Evolutionary conservation across 2,888 invertebrate species (phyloP).

Genomic region (Cylindroiulus punctatus): DNA sequence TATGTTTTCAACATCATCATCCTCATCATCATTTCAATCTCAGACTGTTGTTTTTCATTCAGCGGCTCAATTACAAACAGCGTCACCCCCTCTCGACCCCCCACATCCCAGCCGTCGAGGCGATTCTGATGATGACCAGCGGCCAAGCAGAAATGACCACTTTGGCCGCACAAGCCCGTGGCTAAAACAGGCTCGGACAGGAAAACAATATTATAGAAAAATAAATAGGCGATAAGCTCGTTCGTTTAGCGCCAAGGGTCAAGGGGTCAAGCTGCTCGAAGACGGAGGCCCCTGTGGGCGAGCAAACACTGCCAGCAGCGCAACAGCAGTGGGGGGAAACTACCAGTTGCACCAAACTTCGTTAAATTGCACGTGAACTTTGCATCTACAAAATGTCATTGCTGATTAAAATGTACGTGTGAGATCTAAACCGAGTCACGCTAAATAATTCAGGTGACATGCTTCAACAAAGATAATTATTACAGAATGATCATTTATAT

Average conservation of each 20-base stretch:
- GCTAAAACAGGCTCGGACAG: neutral
- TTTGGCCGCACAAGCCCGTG: neutral
- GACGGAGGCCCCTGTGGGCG: neutral
- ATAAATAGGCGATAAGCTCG: neutral
- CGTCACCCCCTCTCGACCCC: neutral
- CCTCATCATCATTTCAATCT: constrained; percentile 42
- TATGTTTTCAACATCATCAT: constrained; percentile 37
- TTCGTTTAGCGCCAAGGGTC: constrained; percentile 9
- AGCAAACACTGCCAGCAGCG: neutral
- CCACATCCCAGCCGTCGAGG: neutral
- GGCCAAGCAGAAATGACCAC: constrained; percentile 29
- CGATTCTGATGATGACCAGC: neutral
- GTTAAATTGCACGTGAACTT: no score
- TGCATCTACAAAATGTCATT: no score
- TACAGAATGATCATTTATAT: no score
- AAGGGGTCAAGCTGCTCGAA: neutral
- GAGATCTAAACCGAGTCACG: no score
- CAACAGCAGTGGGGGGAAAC: no score
- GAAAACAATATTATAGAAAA: constrained; percentile 23
- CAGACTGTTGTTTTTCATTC: constrained; percentile 22
- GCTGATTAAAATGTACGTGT: no score
- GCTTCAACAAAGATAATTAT: no score
- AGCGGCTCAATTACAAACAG: constrained; percentile 16
- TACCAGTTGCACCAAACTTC: no score
- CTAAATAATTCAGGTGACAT: no score